Conservation (phyloP, 2,888 invertebrate species). For the Troides aeacus region DNA sequence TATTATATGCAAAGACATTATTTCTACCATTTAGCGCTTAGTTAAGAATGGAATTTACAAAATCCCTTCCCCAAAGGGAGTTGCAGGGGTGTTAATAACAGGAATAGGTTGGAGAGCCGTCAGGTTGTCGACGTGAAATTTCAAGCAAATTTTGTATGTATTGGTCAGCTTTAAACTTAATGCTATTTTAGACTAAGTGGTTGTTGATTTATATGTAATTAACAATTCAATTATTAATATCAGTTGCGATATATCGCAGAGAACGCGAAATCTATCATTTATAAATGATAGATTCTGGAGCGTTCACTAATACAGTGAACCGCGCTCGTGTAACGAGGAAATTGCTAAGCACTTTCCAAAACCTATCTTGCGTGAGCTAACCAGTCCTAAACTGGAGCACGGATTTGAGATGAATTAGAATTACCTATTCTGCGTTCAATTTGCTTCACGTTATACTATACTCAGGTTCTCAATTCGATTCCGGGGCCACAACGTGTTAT, state of each 20-base stretch:
- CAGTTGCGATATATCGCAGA: background rate
- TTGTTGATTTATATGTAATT: background rate
- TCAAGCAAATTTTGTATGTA: no score
- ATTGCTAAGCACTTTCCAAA: constrained; percentile 17
- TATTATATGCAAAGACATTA: no score
- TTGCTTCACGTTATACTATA: background rate
- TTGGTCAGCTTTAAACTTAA: no score
- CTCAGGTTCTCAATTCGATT: background rate
- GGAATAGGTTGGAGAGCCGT: no score
- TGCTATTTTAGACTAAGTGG: no score
- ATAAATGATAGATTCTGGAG: constrained; percentile 1
- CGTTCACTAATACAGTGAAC: background rate
- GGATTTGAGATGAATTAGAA: background rate
- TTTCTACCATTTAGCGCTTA: no score
- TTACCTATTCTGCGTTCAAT: background rate
- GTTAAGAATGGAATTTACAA: no score
- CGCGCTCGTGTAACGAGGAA: constrained; percentile 11
- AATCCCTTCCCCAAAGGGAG: no score
- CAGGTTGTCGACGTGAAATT: no score
- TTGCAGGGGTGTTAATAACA: no score
- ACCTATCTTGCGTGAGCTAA: constrained; percentile 17
- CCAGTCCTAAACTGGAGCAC: constrained; percentile 27
- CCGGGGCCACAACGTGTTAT: no score
- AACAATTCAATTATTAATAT: background rate
- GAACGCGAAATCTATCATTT: no score